Evolutionary conservation across 1,140 invertebrate genomes (phyloP).

Genomic region (Trachymyrmex septentrionalis): DNA sequence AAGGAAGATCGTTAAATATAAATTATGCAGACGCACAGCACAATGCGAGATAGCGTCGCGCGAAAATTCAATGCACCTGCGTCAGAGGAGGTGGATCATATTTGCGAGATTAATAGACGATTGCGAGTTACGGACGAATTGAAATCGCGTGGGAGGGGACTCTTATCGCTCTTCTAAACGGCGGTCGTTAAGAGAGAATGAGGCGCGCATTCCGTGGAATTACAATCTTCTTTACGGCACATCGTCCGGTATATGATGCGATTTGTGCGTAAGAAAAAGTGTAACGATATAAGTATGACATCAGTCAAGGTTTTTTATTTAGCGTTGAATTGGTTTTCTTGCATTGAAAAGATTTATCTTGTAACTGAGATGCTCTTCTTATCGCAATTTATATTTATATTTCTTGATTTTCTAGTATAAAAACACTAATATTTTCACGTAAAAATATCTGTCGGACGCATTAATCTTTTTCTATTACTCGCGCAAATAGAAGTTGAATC

Average conservation of each 20-base stretch:
- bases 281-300: neutral
- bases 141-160: neutral
- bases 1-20: slow-evolving; percentile 39
- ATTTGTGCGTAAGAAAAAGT: neutral
- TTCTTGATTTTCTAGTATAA: neutral
- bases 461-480: neutral
- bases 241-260: neutral
- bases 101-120: slow-evolving; percentile 22
- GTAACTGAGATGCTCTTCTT: neutral
- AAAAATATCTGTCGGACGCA: neutral
- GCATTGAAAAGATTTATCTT: neutral
- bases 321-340: neutral
- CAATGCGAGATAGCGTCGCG: slow-evolving; percentile 29
- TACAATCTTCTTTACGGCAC: neutral
- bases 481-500: neutral
- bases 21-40: slow-evolving; percentile 37
- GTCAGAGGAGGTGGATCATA: neutral
- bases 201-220: slow-evolving; percentile 4
- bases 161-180: slow-evolving; percentile 34
- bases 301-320: neutral
- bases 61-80: slow-evolving; percentile 26
- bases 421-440: neutral
- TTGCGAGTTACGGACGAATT: neutral
- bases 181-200: neutral
- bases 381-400: neutral